A percentile compares a stretch with the other conserved stretches of the same genome.
phyloP scores from a whole-genome alignment of 1,140 invertebrate genomes.

The Sipha flava region DNA sequence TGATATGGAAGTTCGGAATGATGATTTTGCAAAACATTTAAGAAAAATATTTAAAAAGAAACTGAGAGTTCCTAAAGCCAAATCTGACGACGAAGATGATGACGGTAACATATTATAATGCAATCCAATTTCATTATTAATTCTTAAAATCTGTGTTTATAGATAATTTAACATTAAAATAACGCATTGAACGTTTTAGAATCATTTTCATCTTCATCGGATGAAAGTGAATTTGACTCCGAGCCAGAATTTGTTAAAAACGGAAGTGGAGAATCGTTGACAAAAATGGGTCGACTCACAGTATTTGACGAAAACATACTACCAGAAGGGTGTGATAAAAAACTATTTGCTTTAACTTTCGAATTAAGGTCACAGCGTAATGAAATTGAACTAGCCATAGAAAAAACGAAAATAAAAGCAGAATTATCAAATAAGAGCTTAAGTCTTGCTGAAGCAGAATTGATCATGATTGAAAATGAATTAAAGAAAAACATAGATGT shows the following conservation, averaged over 20 bases:
- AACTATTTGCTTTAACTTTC: slow-evolving; percentile 4
- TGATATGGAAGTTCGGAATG: neutral
- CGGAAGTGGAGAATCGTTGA: neutral
- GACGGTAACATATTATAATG: neutral
- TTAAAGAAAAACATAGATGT: neutral
- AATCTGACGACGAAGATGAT: neutral
- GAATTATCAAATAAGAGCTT: neutral
- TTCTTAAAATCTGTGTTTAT: neutral
- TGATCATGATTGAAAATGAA: neutral
- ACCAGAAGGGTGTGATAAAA: neutral
- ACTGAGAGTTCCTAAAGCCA: neutral
- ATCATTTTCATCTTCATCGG: neutral
- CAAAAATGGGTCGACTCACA: neutral
- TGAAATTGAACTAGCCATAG: neutral
- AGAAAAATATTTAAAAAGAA: slow-evolving; percentile 10
- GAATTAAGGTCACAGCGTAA: neutral
- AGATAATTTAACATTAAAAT: no score
- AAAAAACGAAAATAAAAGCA: neutral
- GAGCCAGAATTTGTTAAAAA: neutral
- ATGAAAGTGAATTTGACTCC: neutral
- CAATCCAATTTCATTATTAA: neutral
- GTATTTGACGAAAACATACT: neutral
- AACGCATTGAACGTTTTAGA: neutral
- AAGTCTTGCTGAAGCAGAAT: neutral
- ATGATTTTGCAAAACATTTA: neutral